These are phyloP conservation scores for Lepidostoma basale DNA, from an alignment of 1,140 invertebrate genomes.

Conservation along the genomic window DNA sequence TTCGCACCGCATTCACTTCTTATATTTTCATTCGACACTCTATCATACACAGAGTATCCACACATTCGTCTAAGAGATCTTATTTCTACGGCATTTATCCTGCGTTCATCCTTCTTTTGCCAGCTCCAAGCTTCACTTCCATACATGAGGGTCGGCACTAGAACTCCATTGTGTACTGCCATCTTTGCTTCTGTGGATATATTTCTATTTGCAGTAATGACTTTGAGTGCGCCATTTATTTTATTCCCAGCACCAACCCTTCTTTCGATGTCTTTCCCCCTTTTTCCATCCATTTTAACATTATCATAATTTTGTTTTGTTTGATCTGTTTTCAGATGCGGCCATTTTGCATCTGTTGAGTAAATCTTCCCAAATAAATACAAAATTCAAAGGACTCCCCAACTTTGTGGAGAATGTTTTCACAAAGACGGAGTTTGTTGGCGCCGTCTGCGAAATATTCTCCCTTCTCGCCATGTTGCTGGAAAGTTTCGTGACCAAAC, in stretches of 20 bases:
- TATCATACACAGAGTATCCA: no score
- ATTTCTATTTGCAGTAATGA: neutral
- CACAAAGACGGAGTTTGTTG: neutral
- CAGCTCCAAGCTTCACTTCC: no score
- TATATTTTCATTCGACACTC: no score
- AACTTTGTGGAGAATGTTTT: constrained; percentile 24
- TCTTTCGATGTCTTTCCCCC: neutral
- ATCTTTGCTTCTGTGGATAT: neutral
- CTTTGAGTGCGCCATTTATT: no score
- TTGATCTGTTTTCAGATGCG: constrained; percentile 21
- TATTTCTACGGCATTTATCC: no score
- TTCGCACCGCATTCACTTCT: no score
- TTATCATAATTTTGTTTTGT: neutral
- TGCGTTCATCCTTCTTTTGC: no score
- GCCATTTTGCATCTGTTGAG: constrained; percentile 28
- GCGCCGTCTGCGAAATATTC: constrained; percentile 20
- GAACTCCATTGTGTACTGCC: no score
- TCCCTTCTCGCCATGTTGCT: constrained; percentile 11
- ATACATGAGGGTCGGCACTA: no score
- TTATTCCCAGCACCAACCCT: neutral
- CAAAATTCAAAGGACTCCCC: neutral
- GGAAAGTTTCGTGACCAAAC: constrained; percentile 19
- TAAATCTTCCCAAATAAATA: constrained; percentile 1
- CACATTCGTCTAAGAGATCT: no score
- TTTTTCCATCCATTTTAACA: neutral